Base-by-base conservation (phyloP, 35 echinoderm and acorn worm genomes). In the Amphiura filiformis region DNA sequence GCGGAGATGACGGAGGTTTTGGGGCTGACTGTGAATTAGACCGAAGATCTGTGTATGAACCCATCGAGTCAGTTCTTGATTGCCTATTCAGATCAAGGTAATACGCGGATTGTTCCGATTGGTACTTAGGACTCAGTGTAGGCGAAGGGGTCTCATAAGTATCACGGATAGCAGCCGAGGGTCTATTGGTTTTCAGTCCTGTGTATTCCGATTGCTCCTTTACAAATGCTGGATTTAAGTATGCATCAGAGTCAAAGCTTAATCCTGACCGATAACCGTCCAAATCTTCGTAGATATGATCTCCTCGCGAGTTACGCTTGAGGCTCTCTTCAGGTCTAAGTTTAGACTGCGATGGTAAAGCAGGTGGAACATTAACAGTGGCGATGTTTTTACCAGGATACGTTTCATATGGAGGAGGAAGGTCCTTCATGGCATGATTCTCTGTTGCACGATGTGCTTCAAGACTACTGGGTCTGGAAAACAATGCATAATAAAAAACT, bases 301-400 rank as follows among this genome's bases (percentile, higher is more conserved):
- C 28, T 70, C 26, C 26, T 70, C 61, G n/a, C n/a, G n/a, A n/a
- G n/a, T n/a, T n/a, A n/a, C n/a, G n/a, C n/a, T 47, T n/a, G 61
- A 70, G 3, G 28, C 61, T 70, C 26, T 70, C 28, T 30, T 70
- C 7, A 70, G 61, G 61, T n/a, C 26, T 1, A n/a, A 70, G 61
- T 70, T 70, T 70, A 70, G 41, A 26, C 61, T 70, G 61, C n/a
- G n/a, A n/a, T 70, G 61, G 61, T n/a, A 70, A n/a, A 52, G 44
- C 44, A 13, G 61, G 61, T 70, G 61, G 28, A 11, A 13, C 2
- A 70, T 5, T 15, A 5, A 70, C 61, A 15, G 61, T n/a, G 26
- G 28, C 61, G n/a, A n/a, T n/a, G n/a, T n/a, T 7, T 70, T 70
- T 18, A 18, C 61, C 61, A 70, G 61, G 61, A 70, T 70, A 70